These are phyloP conservation scores for Fragum whitleyi DNA, from an alignment of 2,888 invertebrate species.

Conservation along the genomic window DNA sequence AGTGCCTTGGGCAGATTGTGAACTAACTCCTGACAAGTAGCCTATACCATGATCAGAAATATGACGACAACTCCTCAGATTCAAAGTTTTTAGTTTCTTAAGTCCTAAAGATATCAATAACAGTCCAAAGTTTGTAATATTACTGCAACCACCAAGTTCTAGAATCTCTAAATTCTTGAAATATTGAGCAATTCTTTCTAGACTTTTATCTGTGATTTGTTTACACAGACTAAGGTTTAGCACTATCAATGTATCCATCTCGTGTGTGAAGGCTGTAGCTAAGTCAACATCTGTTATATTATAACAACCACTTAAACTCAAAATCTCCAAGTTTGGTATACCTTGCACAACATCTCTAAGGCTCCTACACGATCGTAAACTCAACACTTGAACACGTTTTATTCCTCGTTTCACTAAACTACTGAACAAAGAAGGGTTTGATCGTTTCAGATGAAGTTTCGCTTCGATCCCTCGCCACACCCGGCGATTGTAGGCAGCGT, in stretches of 20 bases:
- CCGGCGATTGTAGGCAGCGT: slow-evolving; percentile 95
- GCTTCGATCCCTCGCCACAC: slow-evolving; percentile 98
- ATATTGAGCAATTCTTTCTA: slow-evolving; percentile 93
- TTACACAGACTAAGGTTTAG: slow-evolving; percentile 96
- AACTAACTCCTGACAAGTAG: slow-evolving; percentile 88
- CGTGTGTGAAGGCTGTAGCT: slow-evolving; percentile 91
- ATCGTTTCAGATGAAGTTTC: slow-evolving; percentile 92
- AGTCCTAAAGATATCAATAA: slow-evolving; percentile 95
- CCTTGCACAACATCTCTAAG: slow-evolving; percentile 94
- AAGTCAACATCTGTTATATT: slow-evolving; percentile 95
- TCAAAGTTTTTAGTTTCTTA: slow-evolving; percentile 92
- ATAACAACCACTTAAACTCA: slow-evolving; percentile 96
- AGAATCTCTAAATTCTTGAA: slow-evolving; percentile 93
- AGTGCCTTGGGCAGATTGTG: slow-evolving; percentile 84
- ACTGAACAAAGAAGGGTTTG: slow-evolving; percentile 93
- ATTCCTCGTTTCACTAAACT: slow-evolving; percentile 95
- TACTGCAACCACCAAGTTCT: slow-evolving; percentile 96
- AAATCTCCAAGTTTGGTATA: slow-evolving; percentile 93
- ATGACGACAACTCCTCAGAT: slow-evolving; percentile 96
- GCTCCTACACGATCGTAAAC: slow-evolving; percentile 89
- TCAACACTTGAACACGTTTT: slow-evolving; percentile 94
- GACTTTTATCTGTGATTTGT: slow-evolving; percentile 96
- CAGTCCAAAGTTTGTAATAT: slow-evolving; percentile 95
- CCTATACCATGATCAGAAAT: slow-evolving; percentile 96
- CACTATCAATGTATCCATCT: slow-evolving; percentile 91